A percentile compares a stretch with the other conserved stretches of the same genome.
Evolutionary conservation across 2,797 vertebrate species (phyloP).

Genomic region (Geotrypetes seraphini): DNA sequence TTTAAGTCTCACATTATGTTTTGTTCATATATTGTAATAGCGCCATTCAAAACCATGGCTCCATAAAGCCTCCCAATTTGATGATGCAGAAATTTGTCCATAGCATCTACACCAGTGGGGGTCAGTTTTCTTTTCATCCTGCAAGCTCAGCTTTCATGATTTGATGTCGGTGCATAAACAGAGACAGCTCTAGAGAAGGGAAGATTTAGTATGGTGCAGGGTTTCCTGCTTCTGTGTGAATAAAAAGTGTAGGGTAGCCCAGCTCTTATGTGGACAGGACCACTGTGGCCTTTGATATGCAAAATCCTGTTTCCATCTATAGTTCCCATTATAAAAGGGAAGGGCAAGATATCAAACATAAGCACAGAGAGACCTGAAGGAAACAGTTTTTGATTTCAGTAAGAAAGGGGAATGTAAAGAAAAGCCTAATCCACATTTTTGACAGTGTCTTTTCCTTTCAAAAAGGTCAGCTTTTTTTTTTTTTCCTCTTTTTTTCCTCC

Average conservation of each 20-base stretch:
- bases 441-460: slow-evolving; percentile 39
- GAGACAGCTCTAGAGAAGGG: slow-evolving; percentile 31
- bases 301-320: slow-evolving; percentile 55
- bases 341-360: slow-evolving; percentile 53
- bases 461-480: slow-evolving; percentile 36
- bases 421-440: slow-evolving; percentile 50
- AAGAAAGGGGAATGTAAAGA: slow-evolving; percentile 12
- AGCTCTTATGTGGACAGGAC: too few relatives aligned
- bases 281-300: slow-evolving; percentile 62
- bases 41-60: slow-evolving; percentile 38
- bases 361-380: slow-evolving; percentile 42
- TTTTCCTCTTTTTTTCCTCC: slow-evolving; percentile 33
- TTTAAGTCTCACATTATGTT: slow-evolving; percentile 9
- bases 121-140: slow-evolving; percentile 46
- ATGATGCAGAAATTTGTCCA: slow-evolving; percentile 34
- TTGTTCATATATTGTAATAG: slow-evolving; percentile 31
- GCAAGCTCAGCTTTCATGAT: slow-evolving; percentile 31
- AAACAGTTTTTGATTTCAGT: slow-evolving; percentile 41
- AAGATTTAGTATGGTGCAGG: slow-evolving; percentile 37
- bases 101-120: slow-evolving; percentile 28
- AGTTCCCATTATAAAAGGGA: slow-evolving; percentile 54
- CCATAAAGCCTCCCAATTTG: slow-evolving; percentile 32
- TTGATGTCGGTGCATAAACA: slow-evolving; percentile 36
- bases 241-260: too few relatives aligned
- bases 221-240: slow-evolving; percentile 47